Evolutionary conservation across 2,888 invertebrate genomes (phyloP).

Genomic region (Odontomyia ornata): DNA sequence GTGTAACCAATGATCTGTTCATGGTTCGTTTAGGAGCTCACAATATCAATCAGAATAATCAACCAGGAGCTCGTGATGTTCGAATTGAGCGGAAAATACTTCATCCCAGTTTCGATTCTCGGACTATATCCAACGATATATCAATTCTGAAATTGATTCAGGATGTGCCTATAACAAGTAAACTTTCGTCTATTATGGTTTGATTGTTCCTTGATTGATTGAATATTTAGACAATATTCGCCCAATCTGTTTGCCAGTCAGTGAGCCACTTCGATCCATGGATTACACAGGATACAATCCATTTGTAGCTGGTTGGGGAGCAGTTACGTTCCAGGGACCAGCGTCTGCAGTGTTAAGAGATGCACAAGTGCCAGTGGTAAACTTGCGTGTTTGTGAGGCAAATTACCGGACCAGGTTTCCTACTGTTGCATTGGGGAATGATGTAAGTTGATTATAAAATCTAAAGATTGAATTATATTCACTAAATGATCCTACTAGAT

Average conservation of each 20-base stretch:
- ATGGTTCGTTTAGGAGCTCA: constrained; percentile 81
- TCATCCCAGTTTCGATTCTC: constrained; percentile 75
- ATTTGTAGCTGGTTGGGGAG: constrained; percentile 86
- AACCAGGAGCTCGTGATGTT: constrained; percentile 64
- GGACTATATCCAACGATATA: constrained; percentile 77
- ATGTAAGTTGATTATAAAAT: constrained; percentile 42
- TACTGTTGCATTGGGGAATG: constrained; percentile 49
- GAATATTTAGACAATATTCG: constrained; percentile 69
- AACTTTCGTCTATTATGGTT: too few relatives aligned
- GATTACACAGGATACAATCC: constrained; percentile 70
- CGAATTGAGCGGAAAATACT: constrained; percentile 69
- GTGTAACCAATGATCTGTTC: constrained; percentile 59
- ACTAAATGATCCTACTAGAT: constrained; percentile 53
- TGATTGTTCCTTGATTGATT: neutral
- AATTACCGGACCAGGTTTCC: constrained; percentile 59
- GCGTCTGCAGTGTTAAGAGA: constrained; percentile 65
- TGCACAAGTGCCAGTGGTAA: constrained; percentile 63
- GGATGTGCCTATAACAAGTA: constrained; percentile 56
- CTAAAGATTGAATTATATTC: neutral
- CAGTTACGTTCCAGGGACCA: constrained; percentile 64
- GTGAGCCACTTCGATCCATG: constrained; percentile 65
- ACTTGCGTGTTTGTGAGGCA: constrained; percentile 62
- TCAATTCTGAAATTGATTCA: constrained; percentile 73
- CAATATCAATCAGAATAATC: constrained; percentile 71
- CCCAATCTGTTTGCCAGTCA: constrained; percentile 80